Evolutionary conservation across 2,888 invertebrate genomes (phyloP), one percentile per base, ranked within the genome.

Genomic region (Myathropa florea): DNA sequence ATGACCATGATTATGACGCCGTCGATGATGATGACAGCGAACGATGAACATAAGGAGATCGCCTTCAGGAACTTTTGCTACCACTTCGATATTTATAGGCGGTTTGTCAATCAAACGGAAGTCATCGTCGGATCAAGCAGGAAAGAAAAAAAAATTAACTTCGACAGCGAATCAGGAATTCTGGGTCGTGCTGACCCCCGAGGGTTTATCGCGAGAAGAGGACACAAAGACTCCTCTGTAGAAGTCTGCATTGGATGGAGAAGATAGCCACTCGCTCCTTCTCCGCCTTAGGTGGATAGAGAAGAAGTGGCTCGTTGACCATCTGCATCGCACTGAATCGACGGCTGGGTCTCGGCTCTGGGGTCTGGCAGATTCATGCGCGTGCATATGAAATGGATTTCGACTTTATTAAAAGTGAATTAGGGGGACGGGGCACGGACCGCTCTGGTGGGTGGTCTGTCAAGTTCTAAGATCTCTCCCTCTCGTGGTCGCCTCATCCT

Each of bases 381-480:
- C 83, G 83, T 79, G 86, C 83, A 86, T 86, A 86, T 78, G 83
- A 86, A 83, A 78, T 75, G 65, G 83, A 61, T 46, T 77, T 86
- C 60, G 63, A 86, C 78, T 78, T 86, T 83, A 83, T 86, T 86
- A 86, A 86, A 86, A 86, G 86, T 83, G 86, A 86, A 86, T 86
- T 86, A 83, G 86, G 77, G 72, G 72, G 82, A 77, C 84, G 81
- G 81, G 61, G 30, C 71, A 24, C 57, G 28, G 39, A 26, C 81
- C 61, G 64, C 78, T 46, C n/a, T 79, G 57, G 86, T 86, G 86
- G 86, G 86, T 86, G 86, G 86, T 86, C 86, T 55, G 64, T 61
- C 77, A 68, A 82, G 82, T 85, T 85, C 85, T 83, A 61, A 61
- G 83, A 86, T 83, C 65, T 79, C 73, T 60, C 46, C 70, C 78